phyloP scores from a whole-genome alignment of 2,797 vertebrate species.

The Platyrinchus mystaceus region DNA sequence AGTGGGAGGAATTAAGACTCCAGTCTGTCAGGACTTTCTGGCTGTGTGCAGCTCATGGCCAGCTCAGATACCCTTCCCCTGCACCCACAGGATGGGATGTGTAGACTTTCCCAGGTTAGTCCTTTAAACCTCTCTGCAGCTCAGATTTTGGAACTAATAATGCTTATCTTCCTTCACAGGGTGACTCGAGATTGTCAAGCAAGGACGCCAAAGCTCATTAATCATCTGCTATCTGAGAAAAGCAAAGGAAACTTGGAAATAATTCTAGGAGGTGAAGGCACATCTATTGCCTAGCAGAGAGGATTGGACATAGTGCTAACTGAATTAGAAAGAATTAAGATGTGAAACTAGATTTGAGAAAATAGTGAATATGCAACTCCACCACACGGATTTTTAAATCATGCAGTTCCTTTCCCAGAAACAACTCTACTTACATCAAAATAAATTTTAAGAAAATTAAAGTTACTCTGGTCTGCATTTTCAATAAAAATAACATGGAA shows the following conservation, averaged over 20 bases:
- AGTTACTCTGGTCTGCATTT: background rate
- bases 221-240: background rate
- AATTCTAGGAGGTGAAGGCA: background rate
- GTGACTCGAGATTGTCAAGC: background rate
- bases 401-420: slow-evolving; percentile 4
- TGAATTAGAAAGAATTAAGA: slow-evolving; percentile 21
- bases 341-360: slow-evolving; percentile 11
- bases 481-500: slow-evolving; percentile 45
- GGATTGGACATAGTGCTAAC: background rate
- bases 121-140: background rate
- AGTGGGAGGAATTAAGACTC: background rate
- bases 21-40: background rate
- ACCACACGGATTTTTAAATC: background rate
- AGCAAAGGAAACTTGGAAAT: background rate
- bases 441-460: background rate
- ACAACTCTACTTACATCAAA: background rate
- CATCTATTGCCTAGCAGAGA: background rate
- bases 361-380: background rate
- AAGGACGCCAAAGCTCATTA: background rate
- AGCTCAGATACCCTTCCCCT: background rate
- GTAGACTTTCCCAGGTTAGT: background rate
- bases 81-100: background rate
- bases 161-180: background rate
- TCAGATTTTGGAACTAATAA: background rate
- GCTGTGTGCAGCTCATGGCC: background rate